Percentiles rank a stretch among this genome's conserved stretches.
These are phyloP conservation scores for Mirza zaza DNA, from an alignment of 2,113 vertebrate genomes.

Conservation along the genomic window DNA sequence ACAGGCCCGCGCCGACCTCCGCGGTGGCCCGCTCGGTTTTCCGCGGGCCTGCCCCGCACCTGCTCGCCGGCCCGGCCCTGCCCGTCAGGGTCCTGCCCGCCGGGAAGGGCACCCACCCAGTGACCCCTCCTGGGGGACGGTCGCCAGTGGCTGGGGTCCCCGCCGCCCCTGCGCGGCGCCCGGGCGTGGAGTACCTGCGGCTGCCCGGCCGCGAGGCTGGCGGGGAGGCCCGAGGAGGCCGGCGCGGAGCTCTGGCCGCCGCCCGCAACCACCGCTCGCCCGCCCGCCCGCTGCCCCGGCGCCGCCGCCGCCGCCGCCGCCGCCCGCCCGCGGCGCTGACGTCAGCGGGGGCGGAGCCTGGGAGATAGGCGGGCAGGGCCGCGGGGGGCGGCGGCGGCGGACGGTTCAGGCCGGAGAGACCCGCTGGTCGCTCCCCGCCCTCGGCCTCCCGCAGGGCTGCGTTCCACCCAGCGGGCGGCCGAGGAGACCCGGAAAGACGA, in stretches of 20 bases:
- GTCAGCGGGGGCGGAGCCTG: constrained; percentile 78
- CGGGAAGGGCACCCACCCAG: background rate
- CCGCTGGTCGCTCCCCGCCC: too few relatives aligned
- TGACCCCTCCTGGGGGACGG: background rate
- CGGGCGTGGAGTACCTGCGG: constrained; percentile 61
- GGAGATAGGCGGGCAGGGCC: background rate
- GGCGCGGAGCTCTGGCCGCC: background rate
- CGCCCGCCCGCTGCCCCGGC: constrained; percentile 59
- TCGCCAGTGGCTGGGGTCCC: background rate
- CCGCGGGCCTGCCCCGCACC: background rate
- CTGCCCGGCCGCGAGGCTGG: constrained; percentile 65
- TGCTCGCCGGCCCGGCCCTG: constrained; percentile 30
- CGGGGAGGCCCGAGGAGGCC: constrained; percentile 36
- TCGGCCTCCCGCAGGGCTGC: background rate
- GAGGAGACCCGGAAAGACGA: background rate
- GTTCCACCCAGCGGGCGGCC: background rate
- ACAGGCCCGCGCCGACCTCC: background rate
- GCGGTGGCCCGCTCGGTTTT: background rate
- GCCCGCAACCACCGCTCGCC: background rate
- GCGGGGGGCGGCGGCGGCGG: accelerated
- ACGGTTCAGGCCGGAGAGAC: background rate
- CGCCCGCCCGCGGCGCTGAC: constrained; percentile 73
- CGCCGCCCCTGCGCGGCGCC: background rate
- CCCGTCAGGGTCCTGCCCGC: background rate
- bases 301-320: constrained; percentile 63